Evolutionary conservation across 2,797 vertebrate species (phyloP).

Genomic region (Poecilia velifera): DNA sequence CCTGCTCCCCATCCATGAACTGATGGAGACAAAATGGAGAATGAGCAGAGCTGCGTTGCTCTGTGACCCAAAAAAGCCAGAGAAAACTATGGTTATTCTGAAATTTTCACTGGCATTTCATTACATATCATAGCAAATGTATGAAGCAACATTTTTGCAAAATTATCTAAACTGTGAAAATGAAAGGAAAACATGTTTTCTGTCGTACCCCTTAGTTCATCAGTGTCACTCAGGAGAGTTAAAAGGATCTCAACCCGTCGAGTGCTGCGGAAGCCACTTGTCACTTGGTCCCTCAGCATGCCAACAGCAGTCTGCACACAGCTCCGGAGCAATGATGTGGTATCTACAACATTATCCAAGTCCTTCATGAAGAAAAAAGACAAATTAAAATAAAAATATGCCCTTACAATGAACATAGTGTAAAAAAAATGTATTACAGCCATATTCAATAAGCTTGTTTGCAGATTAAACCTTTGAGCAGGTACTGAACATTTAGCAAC

Average conservation of each 20-base stretch:
- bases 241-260: slow-evolving; percentile 88
- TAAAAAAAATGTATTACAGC: neutral
- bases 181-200: neutral
- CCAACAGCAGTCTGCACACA: slow-evolving; percentile 92
- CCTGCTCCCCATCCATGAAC: neutral
- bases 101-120: neutral
- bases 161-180: neutral
- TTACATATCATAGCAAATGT: neutral
- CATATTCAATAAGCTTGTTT: neutral
- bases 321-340: slow-evolving; percentile 86
- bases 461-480: neutral
- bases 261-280: slow-evolving; percentile 78
- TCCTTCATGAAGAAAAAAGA: slow-evolving; percentile 44
- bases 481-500: neutral
- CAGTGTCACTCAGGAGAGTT: slow-evolving; percentile 78
- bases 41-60: neutral
- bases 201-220: slow-evolving; percentile 76
- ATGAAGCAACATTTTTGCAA: neutral
- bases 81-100: neutral
- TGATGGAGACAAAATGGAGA: neutral
- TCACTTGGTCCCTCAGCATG: slow-evolving; percentile 85
- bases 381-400: neutral
- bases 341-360: slow-evolving; percentile 81
- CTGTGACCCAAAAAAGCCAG: neutral
- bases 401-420: neutral